Base-by-base conservation (phyloP, 2,888 invertebrate species). In the Mayetiola destructor region DNA sequence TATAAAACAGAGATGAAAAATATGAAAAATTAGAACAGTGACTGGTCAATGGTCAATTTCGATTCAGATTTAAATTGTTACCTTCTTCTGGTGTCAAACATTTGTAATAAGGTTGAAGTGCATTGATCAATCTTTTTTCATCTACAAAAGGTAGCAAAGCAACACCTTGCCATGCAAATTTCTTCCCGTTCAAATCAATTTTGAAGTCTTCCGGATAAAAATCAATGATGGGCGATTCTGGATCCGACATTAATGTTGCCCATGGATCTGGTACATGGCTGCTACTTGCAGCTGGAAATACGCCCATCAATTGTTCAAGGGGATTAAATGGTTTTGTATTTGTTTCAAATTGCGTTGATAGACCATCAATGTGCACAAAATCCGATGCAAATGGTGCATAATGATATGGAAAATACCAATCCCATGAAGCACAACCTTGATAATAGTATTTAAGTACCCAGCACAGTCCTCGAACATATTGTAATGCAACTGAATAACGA, bases 351-450 rank as follows among this genome's bases (percentile, higher is more conserved):
- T 84, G 81, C 1, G 89, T 88, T 52, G 87, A 84, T 1, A 94
- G 75, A 1, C 88, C 87, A 57, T 82, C 81, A 58, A 99, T 85
- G 69, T 94, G 89, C 59, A 90, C 80, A 75, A 99, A 99, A 76
- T 99, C 99, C 0, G 96, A 96, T 3, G 99, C 99, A 75, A 99
- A 99, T 8, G 99, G 99, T 18, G 99, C 97, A 76, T 99, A 99
- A 75, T 99, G 99, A 73, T 94, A 99, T 0, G 99, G 99, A 74
- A 93, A 99, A 76, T 95, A 99, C 99, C 99, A 99, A 74, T 96
- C 91, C 99, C 99, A 99, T 18, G 92, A 93, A 35, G 94, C 90
- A 75, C 97, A 99, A 56, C 99, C 97, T 80, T 97, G 97, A 75
- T 99, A 99, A 75, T 99, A 99, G 75, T 97, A 99, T 63, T 89